A percentile compares a stretch with the other conserved stretches of the same genome.
Conservation (phyloP, 1,140 invertebrate genomes). For the Ceratitis capitata region DNA sequence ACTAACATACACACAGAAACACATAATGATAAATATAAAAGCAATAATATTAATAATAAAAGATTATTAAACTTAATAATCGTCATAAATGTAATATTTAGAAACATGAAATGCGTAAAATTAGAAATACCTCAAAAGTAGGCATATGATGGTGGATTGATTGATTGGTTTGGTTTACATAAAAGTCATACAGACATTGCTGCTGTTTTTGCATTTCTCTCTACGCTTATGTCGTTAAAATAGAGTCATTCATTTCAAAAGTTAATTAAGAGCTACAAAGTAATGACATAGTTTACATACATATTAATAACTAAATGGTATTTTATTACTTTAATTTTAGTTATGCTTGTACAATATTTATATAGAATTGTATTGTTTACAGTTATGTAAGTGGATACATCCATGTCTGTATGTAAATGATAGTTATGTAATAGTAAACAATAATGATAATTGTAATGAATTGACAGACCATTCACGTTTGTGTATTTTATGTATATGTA, state of each 20-base stretch:
- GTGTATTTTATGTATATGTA: not conserved
- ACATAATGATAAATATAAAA: not conserved
- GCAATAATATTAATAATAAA: not conserved
- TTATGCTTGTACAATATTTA: not conserved
- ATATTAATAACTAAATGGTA: not conserved
- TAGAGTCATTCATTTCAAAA: not conserved
- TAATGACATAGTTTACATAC: constrained; percentile 27
- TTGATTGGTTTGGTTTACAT: constrained; percentile 28
- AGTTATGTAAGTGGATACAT: not conserved
- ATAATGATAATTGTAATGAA: not conserved
- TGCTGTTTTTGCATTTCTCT: not conserved
- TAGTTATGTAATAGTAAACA: not conserved
- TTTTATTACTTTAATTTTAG: no score
- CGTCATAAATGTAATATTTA: constrained; percentile 18
- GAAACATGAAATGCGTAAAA: constrained; percentile 32
- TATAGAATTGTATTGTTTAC: not conserved
- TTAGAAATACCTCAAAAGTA: constrained; percentile 4
- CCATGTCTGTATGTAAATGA: not conserved
- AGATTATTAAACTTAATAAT: not conserved
- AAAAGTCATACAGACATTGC: not conserved
- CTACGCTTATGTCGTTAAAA: not conserved
- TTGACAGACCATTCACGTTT: not conserved
- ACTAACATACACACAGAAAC: not conserved
- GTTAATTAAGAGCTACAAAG: constrained; percentile 10
- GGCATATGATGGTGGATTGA: not conserved